Percentiles rank a stretch among this genome's conserved stretches.
Conservation (phyloP, 2,113 vertebrate species). For the Cebidichthys violaceus region DNA sequence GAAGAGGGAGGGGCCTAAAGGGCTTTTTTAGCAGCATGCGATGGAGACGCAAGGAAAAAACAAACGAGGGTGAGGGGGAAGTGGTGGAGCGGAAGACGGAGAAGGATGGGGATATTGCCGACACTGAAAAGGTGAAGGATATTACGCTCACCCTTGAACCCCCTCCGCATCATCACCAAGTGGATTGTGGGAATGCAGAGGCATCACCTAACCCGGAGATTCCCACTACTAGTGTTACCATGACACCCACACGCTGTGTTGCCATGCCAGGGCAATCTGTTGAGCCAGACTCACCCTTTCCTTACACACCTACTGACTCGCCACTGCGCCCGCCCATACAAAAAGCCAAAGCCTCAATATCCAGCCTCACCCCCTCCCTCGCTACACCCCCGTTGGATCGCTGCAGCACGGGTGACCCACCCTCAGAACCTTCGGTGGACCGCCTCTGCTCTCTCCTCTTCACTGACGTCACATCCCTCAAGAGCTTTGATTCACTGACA, state of each 20-base stretch:
- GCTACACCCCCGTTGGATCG: conserved; percentile 86
- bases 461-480: conserved; percentile 98
- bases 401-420: conserved; percentile 89
- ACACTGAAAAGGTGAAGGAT: conserved; percentile 85
- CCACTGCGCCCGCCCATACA: conserved; percentile 61
- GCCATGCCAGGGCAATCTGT: conserved; percentile 72
- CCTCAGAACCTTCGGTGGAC: conserved; percentile 93
- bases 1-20: conserved; percentile 90
- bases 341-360: conserved; percentile 73
- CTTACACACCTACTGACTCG: conserved; percentile 75
- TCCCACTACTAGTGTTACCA: conserved; percentile 59
- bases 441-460: conserved; percentile 96
- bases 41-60: conserved; percentile 89
- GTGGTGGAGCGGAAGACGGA: conserved; percentile 73
- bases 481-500: conserved; percentile 99
- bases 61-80: conserved; percentile 78
- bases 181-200: conserved; percentile 66
- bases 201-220: conserved; percentile 59
- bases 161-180: conserved; percentile 71
- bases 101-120: conserved; percentile 73
- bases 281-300: conserved; percentile 67
- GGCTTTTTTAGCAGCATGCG: conserved; percentile 93
- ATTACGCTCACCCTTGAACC: conserved; percentile 81
- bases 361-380: conserved; percentile 74
- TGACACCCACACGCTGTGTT: conserved; percentile 73